phyloP scores from a whole-genome alignment of 2,888 invertebrate species.

The Megamerina dolium region DNA sequence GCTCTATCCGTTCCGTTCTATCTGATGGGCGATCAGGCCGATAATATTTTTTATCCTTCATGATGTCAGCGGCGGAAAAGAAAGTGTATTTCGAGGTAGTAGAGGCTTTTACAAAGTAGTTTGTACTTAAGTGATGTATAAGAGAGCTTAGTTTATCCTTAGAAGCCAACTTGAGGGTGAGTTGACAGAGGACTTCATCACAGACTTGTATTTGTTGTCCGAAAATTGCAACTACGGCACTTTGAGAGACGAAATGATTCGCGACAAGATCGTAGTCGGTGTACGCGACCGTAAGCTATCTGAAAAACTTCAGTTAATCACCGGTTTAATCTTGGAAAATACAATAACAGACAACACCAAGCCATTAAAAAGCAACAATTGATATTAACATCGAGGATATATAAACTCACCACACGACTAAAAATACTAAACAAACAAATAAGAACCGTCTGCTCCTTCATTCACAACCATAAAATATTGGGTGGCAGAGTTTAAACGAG shows the following conservation, averaged over 20 bases:
- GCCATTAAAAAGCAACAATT: conserved; percentile 4
- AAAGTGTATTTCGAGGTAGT: background rate
- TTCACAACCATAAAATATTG: too few species aligned
- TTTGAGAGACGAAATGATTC: background rate
- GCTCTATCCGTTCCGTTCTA: background rate
- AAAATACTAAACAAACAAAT: background rate
- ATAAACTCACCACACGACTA: background rate
- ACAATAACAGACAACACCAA: background rate
- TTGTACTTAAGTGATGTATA: conserved; percentile 2
- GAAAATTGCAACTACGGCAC: conserved; percentile 1
- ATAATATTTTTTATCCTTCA: background rate
- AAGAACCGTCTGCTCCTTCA: background rate
- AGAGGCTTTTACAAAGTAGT: conserved; percentile 1
- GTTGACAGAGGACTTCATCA: conserved; percentile 2
- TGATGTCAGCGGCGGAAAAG: background rate
- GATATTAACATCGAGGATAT: background rate
- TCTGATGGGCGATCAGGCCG: background rate
- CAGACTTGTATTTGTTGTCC: conserved; percentile 2
- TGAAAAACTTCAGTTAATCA: conserved; percentile 4
- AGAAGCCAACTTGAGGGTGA: conserved; percentile 3
- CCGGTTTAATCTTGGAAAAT: conserved; percentile 2
- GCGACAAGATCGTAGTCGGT: background rate
- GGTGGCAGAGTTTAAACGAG: too few species aligned
- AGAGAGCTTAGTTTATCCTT: conserved; percentile 2
- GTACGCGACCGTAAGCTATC: conserved; percentile 2